Evolutionary conservation across 2,888 invertebrate species (phyloP).

Genomic region (Subacronicta megacephala): DNA sequence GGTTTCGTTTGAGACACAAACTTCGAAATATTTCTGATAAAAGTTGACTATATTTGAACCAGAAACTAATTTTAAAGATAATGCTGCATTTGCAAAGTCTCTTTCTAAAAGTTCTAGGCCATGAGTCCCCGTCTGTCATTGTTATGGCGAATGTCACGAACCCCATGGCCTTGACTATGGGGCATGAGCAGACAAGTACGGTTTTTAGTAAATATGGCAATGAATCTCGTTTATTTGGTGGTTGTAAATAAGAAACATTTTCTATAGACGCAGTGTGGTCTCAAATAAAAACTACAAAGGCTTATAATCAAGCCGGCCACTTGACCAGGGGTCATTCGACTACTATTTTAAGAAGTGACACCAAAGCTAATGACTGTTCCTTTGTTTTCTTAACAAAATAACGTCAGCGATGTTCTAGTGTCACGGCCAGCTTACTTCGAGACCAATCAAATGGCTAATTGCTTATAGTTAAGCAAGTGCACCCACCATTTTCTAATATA

Average conservation of each 20-base stretch:
- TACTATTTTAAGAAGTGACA: slow-evolving; percentile 57
- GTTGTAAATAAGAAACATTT: too few species aligned
- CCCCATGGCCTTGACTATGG: too few species aligned
- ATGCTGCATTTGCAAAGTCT: background rate
- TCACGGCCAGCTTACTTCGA: slow-evolving; percentile 39
- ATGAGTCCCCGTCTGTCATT: too few species aligned
- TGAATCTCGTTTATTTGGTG: too few species aligned
- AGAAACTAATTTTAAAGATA: too few species aligned
- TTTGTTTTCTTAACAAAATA: slow-evolving; percentile 51
- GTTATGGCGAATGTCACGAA: too few species aligned
- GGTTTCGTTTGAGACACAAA: background rate
- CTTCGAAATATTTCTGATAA: too few species aligned
- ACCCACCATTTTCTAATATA: too few species aligned
- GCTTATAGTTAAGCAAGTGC: slow-evolving; percentile 19
- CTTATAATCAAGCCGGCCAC: slow-evolving; percentile 19
- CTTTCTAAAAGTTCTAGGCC: background rate
- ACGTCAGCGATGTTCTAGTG: slow-evolving; percentile 45
- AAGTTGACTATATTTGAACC: too few species aligned
- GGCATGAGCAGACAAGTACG: too few species aligned
- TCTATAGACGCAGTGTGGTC: too few species aligned
- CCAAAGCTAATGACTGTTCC: slow-evolving; percentile 44
- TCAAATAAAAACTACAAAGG: slow-evolving; percentile 16
- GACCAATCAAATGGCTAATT: slow-evolving; percentile 44
- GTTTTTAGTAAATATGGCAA: too few species aligned
- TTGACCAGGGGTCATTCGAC: slow-evolving; percentile 37